phyloP scores from a whole-genome alignment of 2,888 invertebrate genomes.

The Conistra vaccinii region DNA sequence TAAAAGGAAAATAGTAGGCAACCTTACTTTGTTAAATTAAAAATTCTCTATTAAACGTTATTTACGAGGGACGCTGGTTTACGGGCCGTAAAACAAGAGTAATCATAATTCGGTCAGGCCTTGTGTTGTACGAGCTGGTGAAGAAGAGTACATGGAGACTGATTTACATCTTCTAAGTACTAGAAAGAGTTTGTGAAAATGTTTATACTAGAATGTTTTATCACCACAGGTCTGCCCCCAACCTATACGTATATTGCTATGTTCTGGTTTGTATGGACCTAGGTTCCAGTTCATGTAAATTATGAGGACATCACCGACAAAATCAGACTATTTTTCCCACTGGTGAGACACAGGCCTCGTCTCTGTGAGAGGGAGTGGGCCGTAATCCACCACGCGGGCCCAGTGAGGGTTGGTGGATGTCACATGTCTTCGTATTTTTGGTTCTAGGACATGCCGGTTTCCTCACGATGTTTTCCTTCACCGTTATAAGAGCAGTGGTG shows the following conservation, averaged over 20 bases:
- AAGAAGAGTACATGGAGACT: neutral
- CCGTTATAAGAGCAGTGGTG: no score
- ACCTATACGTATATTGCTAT: neutral
- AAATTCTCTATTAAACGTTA: conserved; percentile 63
- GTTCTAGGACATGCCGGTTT: no score
- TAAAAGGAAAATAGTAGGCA: conserved; percentile 47
- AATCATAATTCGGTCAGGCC: conserved; percentile 61
- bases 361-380: no score
- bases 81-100: conserved; percentile 58
- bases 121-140: conserved; percentile 20
- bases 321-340: no score
- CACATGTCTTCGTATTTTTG: no score
- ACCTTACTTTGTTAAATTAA: conserved; percentile 63
- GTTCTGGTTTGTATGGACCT: neutral
- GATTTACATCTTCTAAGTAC: conserved; percentile 22
- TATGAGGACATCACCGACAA: no score
- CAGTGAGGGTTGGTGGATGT: no score
- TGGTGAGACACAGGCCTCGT: no score
- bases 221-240: neutral
- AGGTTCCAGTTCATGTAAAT: no score
- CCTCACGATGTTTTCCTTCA: no score
- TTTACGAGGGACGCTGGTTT: conserved; percentile 63
- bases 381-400: no score
- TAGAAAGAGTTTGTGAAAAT: conserved; percentile 2
- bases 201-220: neutral